Percentiles rank a stretch among this genome's conserved stretches.
Evolutionary conservation across 2,797 vertebrate species (phyloP).

Genomic region (Urophycis tenuis): DNA sequence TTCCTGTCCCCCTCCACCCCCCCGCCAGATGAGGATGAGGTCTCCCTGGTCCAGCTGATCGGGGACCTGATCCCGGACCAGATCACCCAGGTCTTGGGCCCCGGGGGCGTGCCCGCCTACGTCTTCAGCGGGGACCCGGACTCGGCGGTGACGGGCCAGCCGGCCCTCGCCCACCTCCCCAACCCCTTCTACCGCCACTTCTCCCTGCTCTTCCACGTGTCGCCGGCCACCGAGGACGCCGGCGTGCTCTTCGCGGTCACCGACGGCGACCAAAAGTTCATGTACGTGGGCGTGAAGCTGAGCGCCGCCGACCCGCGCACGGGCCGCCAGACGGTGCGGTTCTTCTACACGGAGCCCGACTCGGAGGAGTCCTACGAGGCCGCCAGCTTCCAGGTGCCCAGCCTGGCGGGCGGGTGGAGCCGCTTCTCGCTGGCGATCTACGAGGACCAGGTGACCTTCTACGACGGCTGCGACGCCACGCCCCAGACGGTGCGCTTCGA

Average conservation of each 20-base stretch:
- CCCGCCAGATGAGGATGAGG: slow-evolving; percentile 60
- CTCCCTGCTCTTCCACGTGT: slow-evolving; percentile 80
- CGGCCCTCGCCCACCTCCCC: slow-evolving; percentile 72
- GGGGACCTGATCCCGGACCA: slow-evolving; percentile 70
- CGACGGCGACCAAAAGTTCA: slow-evolving; percentile 70
- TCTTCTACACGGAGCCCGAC: slow-evolving; percentile 84
- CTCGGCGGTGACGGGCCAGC: slow-evolving; percentile 69
- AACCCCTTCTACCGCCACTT: slow-evolving; percentile 83
- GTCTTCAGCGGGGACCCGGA: slow-evolving; percentile 42
- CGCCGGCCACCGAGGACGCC: slow-evolving; percentile 60
- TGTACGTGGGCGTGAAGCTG: slow-evolving; percentile 82
- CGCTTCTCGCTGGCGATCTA: slow-evolving; percentile 78
- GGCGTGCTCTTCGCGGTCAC: slow-evolving; percentile 83
- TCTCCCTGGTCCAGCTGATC: slow-evolving; percentile 79
- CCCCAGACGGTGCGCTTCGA: slow-evolving; percentile 66
- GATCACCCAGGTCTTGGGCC: slow-evolving; percentile 62
- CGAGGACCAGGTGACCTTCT: slow-evolving; percentile 73
- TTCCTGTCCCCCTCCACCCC: background rate
- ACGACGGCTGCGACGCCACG: slow-evolving; percentile 72
- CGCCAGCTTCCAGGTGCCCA: slow-evolving; percentile 73
- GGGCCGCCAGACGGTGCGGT: slow-evolving; percentile 70
- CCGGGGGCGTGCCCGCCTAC: slow-evolving; percentile 57
- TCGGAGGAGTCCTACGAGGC: slow-evolving; percentile 63
- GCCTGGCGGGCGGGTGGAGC: slow-evolving; percentile 72
- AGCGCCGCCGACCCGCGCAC: slow-evolving; percentile 46